Percentiles rank a stretch among this genome's conserved stretches.
Conservation (phyloP, 2,888 invertebrate species). For the Enoplolaimus lenunculus region DNA sequence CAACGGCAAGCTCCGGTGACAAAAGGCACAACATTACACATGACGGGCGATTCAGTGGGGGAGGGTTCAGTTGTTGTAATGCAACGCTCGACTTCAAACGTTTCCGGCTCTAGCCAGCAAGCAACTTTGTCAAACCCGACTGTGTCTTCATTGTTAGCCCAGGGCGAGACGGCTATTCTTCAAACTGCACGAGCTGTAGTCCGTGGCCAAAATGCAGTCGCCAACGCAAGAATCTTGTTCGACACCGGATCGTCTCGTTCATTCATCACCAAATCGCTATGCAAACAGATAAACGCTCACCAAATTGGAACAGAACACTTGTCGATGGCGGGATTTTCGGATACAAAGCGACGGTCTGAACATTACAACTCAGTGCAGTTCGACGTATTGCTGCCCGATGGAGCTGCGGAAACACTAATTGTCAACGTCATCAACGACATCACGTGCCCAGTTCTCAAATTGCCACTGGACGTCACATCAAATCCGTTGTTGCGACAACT, state of each 20-base stretch:
- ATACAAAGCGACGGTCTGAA: background rate
- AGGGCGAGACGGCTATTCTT: too few relatives aligned
- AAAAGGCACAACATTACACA: too few relatives aligned
- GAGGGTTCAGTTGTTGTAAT: too few relatives aligned
- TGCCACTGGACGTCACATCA: background rate
- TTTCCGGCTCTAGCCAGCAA: too few relatives aligned
- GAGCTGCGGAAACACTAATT: background rate
- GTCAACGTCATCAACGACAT: background rate
- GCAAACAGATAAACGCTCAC: background rate
- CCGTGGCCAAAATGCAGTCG: background rate
- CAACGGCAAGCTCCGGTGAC: too few relatives aligned
- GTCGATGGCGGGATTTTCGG: background rate
- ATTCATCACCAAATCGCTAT: slow-evolving; percentile 3
- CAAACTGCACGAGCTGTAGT: too few relatives aligned
- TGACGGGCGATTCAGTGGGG: too few relatives aligned
- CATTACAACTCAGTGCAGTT: background rate
- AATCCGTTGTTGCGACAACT: background rate
- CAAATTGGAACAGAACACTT: background rate
- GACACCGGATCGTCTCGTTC: background rate
- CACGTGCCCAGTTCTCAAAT: background rate
- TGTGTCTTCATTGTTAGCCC: too few relatives aligned
- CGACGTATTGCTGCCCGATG: background rate
- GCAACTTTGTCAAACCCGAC: too few relatives aligned
- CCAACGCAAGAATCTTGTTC: background rate
- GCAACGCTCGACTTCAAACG: too few relatives aligned